phyloP scores from a whole-genome alignment of 2,888 invertebrate species.

The Latrodectus hesperus region DNA sequence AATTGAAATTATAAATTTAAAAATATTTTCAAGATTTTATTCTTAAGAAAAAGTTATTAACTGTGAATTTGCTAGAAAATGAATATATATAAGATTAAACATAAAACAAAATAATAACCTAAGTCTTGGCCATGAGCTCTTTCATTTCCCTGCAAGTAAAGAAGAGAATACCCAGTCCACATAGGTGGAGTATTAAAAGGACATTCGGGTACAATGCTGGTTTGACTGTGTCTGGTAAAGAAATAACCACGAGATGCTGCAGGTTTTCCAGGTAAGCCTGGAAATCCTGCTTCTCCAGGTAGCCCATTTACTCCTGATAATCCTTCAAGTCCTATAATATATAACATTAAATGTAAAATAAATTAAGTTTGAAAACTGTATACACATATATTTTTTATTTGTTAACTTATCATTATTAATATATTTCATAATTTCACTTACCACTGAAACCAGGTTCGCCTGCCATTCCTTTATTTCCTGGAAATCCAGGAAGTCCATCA shows the following conservation, averaged over 20 bases:
- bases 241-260: conserved; percentile 86
- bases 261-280: conserved; percentile 78
- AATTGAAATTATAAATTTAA: too few species aligned
- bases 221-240: conserved; percentile 94
- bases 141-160: conserved; percentile 97
- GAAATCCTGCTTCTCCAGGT: conserved; percentile 76
- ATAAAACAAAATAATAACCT: conserved; percentile 77
- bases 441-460: conserved; percentile 65
- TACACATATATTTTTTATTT: background rate
- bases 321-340: conserved; percentile 64
- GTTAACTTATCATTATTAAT: background rate
- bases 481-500: conserved; percentile 67
- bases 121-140: conserved; percentile 97
- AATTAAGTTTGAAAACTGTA: background rate
- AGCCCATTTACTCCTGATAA: conserved; percentile 64
- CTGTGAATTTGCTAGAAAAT: too few species aligned
- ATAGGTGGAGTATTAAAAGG: conserved; percentile 88
- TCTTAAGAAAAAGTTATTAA: too few species aligned
- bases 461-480: conserved; percentile 66
- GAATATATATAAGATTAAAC: background rate
- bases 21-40: too few species aligned
- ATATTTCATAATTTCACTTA: conserved; percentile 6
- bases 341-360: background rate
- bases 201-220: conserved; percentile 85
- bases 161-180: conserved; percentile 97